Evolutionary conservation across 2,113 vertebrate genomes (phyloP), one percentile per base, ranked within the genome.

Genomic region (Tringa solitaria): DNA sequence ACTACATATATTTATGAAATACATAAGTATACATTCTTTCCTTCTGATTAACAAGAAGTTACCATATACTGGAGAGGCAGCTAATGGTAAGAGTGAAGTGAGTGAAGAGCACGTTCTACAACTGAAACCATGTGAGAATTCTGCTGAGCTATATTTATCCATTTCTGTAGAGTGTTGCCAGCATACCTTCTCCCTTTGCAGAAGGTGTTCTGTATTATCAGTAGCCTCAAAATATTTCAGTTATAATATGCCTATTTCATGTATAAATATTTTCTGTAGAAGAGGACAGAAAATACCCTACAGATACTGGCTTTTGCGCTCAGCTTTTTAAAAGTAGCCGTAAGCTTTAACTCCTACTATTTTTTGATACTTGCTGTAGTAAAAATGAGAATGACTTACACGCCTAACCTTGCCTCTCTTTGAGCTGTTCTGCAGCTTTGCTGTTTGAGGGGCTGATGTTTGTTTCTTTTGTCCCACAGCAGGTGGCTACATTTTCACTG

Each of bases 381-480:
- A 77, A 80, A 81, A 95, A 74, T n/a, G 22, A 43, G 79, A 78
- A 70, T 76, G 54, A 63, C n/a, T 89, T 81, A 9, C 3, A 11
- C 24, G 35, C 35, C 61, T 91, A 70, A 91, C 87, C 72, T 94
- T 91, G 64, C 35, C 60, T 94, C 37, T 41, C 35, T 91, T 84
- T 68, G 54, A 91, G 80, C 57, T 57, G 45, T 82, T 93, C 46
- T 69, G 61, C 69, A 88, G 79, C 69, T 89, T 76, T 81, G 46
- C 77, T 84, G 27, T 82, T 93, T 54, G 67, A 92, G 41, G 59
- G 79, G 57, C 53, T 90, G 72, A 32, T 95, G 89, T 97, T 96
- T 94, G 70, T 93, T 95, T 95, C 65, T 89, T 94, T 93, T 84
- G 84, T 93, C 70, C 91, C 95, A 93, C 89, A 95, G 93, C 92